A percentile compares a stretch with the other conserved stretches of the same genome.
Conservation (phyloP, 2,888 invertebrate species). For the Xiphydria camelus region DNA sequence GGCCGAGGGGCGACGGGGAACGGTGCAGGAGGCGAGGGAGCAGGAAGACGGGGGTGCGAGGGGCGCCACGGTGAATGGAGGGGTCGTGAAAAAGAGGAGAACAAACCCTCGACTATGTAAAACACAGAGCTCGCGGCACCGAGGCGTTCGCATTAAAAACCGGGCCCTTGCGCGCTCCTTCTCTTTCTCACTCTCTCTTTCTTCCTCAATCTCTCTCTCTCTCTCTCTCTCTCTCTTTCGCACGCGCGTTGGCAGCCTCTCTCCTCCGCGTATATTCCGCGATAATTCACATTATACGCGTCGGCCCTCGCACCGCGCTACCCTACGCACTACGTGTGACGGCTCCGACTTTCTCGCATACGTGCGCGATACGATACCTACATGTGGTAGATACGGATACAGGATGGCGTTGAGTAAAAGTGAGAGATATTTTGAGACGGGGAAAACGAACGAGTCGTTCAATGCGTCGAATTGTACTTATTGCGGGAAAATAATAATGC, state of each 20-base stretch:
- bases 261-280: constrained; percentile 21
- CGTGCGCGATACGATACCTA: too few relatives aligned
- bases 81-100: constrained; percentile 35
- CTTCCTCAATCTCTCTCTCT: not conserved
- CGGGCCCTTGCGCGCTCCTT: constrained; percentile 6
- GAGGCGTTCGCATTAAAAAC: constrained; percentile 34
- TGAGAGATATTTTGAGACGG: too few relatives aligned
- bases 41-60: not conserved
- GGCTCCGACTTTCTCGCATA: not conserved
- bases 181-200: constrained; percentile 4
- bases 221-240: not conserved
- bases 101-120: constrained; percentile 42
- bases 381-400: too few relatives aligned
- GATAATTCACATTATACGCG: constrained; percentile 29
- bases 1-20: constrained; percentile 22
- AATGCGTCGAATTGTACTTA: too few relatives aligned
- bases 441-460: too few relatives aligned
- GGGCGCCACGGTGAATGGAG: constrained; percentile 7
- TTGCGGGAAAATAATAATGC: too few relatives aligned
- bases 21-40: constrained; percentile 15
- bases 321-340: constrained; percentile 7
- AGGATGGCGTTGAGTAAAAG: too few relatives aligned
- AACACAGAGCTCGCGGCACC: constrained; percentile 39
- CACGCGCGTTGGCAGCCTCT: constrained; percentile 1
- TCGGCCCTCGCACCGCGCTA: constrained; percentile 7